phyloP scores from a whole-genome alignment of 2,797 vertebrate species.

The Vespertilio murinus region DNA sequence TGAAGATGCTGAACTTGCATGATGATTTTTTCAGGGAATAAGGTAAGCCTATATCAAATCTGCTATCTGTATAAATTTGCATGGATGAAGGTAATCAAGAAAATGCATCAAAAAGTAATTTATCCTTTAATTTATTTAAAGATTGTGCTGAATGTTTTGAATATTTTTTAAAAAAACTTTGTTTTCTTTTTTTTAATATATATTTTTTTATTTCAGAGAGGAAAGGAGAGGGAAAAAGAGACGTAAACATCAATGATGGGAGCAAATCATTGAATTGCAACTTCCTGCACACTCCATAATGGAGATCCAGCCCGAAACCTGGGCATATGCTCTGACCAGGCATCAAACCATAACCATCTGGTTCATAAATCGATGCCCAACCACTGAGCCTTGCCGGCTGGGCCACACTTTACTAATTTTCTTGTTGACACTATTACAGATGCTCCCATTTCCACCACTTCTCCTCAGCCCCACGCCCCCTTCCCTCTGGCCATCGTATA shows the following conservation, averaged over 20 bases:
- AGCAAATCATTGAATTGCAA: too few species aligned
- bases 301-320: too few species aligned
- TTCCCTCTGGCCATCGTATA: neutral
- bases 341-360: too few species aligned
- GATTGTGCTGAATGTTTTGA: neutral
- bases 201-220: too few species aligned
- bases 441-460: neutral
- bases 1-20: neutral
- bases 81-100: neutral
- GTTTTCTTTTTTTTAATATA: too few species aligned
- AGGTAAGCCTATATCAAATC: conserved; percentile 15
- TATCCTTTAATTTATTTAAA: neutral
- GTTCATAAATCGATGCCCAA: too few species aligned
- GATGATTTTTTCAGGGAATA: neutral
- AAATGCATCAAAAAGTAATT: neutral
- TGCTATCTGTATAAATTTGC: neutral
- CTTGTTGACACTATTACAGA: neutral
- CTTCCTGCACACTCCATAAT: too few species aligned
- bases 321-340: too few species aligned
- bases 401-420: neutral
- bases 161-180: neutral
- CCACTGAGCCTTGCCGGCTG: too few species aligned
- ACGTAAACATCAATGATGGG: too few species aligned
- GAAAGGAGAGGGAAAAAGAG: too few species aligned
- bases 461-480: neutral